Conservation (phyloP, 2,797 vertebrate species). For the Nannoperca obscura region DNA sequence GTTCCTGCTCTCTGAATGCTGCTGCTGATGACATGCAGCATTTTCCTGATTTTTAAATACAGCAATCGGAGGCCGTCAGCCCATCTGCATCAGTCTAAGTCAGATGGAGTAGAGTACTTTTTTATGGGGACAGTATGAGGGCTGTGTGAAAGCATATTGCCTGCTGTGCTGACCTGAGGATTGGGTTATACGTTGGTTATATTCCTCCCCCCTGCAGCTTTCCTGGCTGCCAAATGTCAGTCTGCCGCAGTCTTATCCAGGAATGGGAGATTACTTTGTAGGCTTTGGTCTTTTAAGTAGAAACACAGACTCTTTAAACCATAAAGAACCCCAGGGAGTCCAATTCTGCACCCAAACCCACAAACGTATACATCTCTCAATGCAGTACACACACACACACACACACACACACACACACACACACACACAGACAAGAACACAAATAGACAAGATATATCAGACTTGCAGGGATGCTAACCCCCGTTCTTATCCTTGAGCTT, state of each 20-base stretch:
- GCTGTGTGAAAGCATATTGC: slow-evolving; percentile 41
- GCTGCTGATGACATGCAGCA: neutral
- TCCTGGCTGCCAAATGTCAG: slow-evolving; percentile 60
- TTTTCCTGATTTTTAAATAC: neutral
- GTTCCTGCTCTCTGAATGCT: neutral
- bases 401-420: neutral
- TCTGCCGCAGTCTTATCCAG: slow-evolving; percentile 42
- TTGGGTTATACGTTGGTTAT: slow-evolving; percentile 25
- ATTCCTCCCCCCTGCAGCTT: slow-evolving; percentile 30
- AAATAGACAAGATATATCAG: neutral
- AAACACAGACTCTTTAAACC: slow-evolving; percentile 65
- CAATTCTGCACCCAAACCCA: slow-evolving; percentile 22
- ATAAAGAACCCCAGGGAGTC: slow-evolving; percentile 33
- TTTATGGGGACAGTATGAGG: slow-evolving; percentile 24
- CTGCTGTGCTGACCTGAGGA: slow-evolving; percentile 50
- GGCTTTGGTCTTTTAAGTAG: slow-evolving; percentile 58
- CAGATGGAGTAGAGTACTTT: neutral
- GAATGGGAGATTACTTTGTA: slow-evolving; percentile 35
- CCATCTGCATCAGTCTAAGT: slow-evolving; percentile 12
- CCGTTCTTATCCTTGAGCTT: neutral
- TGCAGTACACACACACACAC: too few relatives aligned
- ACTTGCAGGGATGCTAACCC: neutral
- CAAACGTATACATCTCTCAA: neutral
- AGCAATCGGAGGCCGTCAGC: neutral
- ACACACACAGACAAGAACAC: neutral